phyloP scores from a whole-genome alignment of 2,113 vertebrate species.

The Acanthisitta chloris region DNA sequence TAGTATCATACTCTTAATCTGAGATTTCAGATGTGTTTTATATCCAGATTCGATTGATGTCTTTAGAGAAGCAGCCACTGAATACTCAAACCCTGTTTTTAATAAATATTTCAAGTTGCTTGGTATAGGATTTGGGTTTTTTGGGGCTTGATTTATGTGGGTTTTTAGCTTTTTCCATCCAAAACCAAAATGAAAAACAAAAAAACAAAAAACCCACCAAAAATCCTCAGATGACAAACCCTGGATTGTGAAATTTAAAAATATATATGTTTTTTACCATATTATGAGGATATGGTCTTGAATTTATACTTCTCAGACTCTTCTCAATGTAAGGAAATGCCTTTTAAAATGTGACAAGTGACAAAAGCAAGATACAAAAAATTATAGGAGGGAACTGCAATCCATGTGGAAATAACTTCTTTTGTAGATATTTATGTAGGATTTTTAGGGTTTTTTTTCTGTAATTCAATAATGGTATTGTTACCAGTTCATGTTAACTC shows the following conservation, averaged over 20 bases:
- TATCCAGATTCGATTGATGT: background rate
- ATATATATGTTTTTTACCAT: background rate
- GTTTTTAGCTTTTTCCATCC: background rate
- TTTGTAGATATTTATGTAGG: conserved; percentile 28
- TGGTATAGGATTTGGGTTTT: background rate
- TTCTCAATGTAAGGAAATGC: conserved; percentile 2
- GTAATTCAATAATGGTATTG: background rate
- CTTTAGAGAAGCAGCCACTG: background rate
- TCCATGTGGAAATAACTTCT: conserved; percentile 55
- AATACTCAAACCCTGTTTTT: background rate
- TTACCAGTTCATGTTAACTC: background rate
- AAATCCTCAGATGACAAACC: background rate
- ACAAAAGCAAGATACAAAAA: conserved; percentile 53
- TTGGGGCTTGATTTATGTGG: background rate
- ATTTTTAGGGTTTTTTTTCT: background rate
- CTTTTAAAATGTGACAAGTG: conserved; percentile 50
- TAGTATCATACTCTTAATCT: background rate
- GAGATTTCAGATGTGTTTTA: background rate
- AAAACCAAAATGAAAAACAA: background rate
- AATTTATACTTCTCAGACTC: background rate
- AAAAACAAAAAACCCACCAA: background rate
- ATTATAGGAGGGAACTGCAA: conserved; percentile 43
- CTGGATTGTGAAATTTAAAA: background rate
- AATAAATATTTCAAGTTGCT: background rate
- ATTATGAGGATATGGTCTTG: background rate